These are phyloP conservation scores for Luscinia luscinia DNA, from an alignment of 2,797 vertebrate species.

Conservation along the genomic window DNA sequence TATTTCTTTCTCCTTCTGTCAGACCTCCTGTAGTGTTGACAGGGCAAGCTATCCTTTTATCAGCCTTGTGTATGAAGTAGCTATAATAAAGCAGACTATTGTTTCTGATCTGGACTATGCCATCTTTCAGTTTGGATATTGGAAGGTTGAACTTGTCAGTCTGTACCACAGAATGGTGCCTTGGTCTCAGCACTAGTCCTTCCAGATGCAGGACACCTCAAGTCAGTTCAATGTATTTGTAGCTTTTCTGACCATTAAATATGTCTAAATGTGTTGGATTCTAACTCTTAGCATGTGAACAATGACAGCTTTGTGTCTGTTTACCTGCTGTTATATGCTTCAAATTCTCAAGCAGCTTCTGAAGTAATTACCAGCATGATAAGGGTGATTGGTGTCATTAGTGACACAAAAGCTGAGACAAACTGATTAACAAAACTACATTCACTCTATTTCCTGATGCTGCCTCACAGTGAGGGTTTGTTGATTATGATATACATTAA, in stretches of 20 bases:
- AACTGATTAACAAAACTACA: neutral
- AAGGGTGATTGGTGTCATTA: neutral
- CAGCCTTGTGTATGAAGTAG: neutral
- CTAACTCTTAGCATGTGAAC: neutral
- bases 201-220: neutral
- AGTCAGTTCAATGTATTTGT: neutral
- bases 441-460: neutral
- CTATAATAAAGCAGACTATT: neutral
- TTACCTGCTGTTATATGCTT: neutral
- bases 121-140: neutral
- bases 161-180: neutral
- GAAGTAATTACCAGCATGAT: neutral
- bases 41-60: neutral
- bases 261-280: neutral
- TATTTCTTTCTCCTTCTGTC: neutral
- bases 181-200: neutral
- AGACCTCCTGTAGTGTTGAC: neutral
- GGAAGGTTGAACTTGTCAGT: neutral
- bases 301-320: neutral
- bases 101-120: neutral
- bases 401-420: neutral
- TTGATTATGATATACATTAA: neutral
- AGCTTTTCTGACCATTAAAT: neutral
- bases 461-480: neutral
- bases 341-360: neutral